These are phyloP conservation scores for Brienomyrus longianalis DNA, from an alignment of 2,113 vertebrate genomes.

Conservation along the genomic window DNA sequence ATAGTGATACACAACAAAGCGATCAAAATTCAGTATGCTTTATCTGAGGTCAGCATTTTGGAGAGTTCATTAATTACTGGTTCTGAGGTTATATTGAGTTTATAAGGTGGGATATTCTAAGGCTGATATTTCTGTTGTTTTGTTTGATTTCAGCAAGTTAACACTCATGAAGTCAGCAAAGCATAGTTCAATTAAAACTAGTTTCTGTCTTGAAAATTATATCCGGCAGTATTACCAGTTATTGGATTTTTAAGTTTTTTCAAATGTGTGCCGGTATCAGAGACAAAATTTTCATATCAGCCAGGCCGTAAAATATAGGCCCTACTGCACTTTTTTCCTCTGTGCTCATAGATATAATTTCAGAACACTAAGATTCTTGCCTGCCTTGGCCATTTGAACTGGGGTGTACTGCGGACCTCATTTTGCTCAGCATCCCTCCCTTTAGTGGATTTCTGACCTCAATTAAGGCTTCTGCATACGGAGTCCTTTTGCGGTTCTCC, in stretches of 20 bases:
- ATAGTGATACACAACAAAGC: not conserved
- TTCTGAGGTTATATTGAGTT: not conserved
- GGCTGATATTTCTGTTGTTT: not conserved
- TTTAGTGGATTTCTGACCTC: not conserved
- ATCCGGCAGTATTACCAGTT: not conserved
- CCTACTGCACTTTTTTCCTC: not conserved
- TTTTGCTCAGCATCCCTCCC: not conserved
- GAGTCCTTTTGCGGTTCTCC: not conserved
- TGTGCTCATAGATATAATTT: not conserved
- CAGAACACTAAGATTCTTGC: not conserved
- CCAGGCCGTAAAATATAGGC: not conserved
- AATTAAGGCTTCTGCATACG: not conserved
- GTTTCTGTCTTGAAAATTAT: not conserved
- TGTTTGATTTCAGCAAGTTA: not conserved
- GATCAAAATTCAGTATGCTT: not conserved
- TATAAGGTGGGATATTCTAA: not conserved
- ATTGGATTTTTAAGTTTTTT: not conserved
- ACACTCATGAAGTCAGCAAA: not conserved
- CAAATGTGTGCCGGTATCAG: not conserved
- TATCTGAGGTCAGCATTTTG: not conserved
- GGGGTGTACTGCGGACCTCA: not conserved
- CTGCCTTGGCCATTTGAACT: not conserved
- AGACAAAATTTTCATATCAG: not conserved
- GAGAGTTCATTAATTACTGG: not conserved
- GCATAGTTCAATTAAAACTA: not conserved